Evolutionary conservation across 1,140 invertebrate species (phyloP).

Genomic region (Cydia strobilella): DNA sequence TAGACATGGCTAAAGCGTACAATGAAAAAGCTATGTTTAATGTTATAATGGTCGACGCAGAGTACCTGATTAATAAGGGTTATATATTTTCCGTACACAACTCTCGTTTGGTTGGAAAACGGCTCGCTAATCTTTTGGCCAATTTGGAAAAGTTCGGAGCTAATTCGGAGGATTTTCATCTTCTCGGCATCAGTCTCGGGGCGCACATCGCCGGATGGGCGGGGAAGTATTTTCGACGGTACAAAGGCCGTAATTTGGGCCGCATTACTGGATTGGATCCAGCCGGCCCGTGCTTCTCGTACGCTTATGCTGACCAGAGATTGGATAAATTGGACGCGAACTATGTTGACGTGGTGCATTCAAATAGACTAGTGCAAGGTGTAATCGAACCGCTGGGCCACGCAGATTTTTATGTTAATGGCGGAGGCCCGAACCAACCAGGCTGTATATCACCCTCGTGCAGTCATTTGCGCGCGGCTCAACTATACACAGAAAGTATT

Average conservation of each 20-base stretch:
- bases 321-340: constrained; percentile 82
- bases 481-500: constrained; percentile 82
- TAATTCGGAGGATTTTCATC: constrained; percentile 75
- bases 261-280: constrained; percentile 81
- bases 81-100: constrained; percentile 69
- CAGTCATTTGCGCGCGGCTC: constrained; percentile 82
- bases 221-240: constrained; percentile 80
- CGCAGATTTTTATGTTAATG: constrained; percentile 85
- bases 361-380: constrained; percentile 81
- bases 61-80: constrained; percentile 66
- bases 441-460: constrained; percentile 83
- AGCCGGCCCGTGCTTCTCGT: constrained; percentile 79
- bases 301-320: constrained; percentile 72
- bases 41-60: constrained; percentile 67
- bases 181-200: constrained; percentile 83
- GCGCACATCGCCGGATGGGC: constrained; percentile 82
- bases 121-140: constrained; percentile 76
- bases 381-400: constrained; percentile 81
- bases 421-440: constrained; percentile 83
- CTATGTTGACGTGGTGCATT: constrained; percentile 85
- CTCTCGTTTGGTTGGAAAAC: constrained; percentile 72
- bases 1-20: constrained; percentile 64
- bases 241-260: constrained; percentile 62
- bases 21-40: constrained; percentile 71
- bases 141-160: constrained; percentile 78